These are phyloP conservation scores for Tricholaema leucomelas DNA, from an alignment of 2,113 vertebrate genomes.

Conservation along the genomic window DNA sequence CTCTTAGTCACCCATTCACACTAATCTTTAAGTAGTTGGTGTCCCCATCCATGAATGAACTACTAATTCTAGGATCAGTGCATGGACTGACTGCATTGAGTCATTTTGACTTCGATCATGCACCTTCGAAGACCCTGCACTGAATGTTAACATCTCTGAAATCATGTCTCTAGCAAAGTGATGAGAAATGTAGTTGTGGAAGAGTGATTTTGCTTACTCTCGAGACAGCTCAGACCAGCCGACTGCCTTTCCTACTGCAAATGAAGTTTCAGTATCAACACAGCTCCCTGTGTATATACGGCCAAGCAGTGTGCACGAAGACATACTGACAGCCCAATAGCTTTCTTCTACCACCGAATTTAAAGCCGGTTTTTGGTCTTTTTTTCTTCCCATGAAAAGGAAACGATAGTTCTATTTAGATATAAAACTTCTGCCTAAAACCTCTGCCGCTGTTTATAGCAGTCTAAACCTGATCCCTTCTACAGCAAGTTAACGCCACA, in stretches of 20 bases:
- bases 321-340: fast-evolving
- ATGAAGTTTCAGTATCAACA: fast-evolving
- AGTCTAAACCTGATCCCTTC: too few relatives aligned
- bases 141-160: neutral
- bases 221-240: neutral
- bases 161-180: neutral
- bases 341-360: neutral
- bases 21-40: fast-evolving
- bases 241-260: fast-evolving
- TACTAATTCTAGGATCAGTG: too few relatives aligned
- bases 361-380: neutral
- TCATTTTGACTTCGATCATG: neutral
- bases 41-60: neutral
- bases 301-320: fast-evolving
- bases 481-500: fast-evolving
- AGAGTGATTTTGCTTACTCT: too few relatives aligned
- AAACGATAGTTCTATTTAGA: fast-evolving
- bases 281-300: fast-evolving
- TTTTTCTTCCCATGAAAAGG: too few relatives aligned
- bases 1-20: neutral
- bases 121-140: fast-evolving
- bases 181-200: fast-evolving
- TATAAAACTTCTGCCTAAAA: fast-evolving
- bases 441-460: too few relatives aligned
- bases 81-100: too few relatives aligned